Evolutionary conservation across 2,888 invertebrate genomes (phyloP).

Genomic region (Dione vanillae): DNA sequence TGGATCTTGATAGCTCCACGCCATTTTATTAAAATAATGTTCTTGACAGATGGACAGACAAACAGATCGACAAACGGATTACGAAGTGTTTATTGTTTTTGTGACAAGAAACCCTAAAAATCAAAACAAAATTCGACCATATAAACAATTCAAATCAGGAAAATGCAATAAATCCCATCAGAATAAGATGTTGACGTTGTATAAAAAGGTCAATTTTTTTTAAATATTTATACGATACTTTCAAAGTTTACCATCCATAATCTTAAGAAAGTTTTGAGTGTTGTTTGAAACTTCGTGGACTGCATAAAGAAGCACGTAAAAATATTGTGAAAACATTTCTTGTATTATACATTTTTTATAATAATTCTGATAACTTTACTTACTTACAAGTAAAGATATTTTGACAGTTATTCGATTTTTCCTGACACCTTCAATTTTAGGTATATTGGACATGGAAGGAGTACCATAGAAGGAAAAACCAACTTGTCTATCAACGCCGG

Average conservation of each 20-base stretch:
- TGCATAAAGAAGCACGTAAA: conserved; percentile 46
- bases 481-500: too few relatives aligned
- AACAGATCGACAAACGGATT: too few relatives aligned
- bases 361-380: not conserved
- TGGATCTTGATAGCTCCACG: too few relatives aligned
- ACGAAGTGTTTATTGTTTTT: too few relatives aligned
- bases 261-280: conserved; percentile 44
- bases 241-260: conserved; percentile 39
- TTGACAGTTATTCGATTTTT: too few relatives aligned
- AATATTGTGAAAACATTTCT: conserved; percentile 36
- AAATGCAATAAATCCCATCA: conserved; percentile 15
- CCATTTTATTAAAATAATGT: too few relatives aligned
- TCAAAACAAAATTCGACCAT: not conserved
- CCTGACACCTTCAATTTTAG: too few relatives aligned
- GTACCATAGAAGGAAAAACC: too few relatives aligned
- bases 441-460: too few relatives aligned
- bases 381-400: not conserved
- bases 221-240: conserved; percentile 44
- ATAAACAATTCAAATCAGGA: not conserved
- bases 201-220: conserved; percentile 36
- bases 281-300: conserved; percentile 42
- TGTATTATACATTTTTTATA: too few relatives aligned
- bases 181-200: conserved; percentile 26
- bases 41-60: too few relatives aligned
- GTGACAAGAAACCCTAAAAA: not conserved